phyloP scores from a whole-genome alignment of 2,797 vertebrate species.

The Picus viridis region DNA sequence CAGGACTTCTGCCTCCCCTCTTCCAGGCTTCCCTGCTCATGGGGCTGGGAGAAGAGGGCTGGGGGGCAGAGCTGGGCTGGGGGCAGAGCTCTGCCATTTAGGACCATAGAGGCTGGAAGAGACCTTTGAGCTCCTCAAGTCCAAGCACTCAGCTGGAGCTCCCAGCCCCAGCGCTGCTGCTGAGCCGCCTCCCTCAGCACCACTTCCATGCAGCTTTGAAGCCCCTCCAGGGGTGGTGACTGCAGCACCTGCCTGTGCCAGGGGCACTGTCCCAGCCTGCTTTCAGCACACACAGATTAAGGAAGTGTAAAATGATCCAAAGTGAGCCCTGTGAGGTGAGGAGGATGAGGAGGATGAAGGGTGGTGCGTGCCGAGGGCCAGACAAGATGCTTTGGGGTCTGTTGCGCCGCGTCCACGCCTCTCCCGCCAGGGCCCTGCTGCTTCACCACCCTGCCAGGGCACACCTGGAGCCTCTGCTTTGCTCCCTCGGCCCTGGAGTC shows the following conservation, averaged over 20 bases:
- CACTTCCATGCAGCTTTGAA: no score
- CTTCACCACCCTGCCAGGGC: not conserved
- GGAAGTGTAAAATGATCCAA: not conserved
- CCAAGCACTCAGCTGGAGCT: no score
- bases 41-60: not conserved
- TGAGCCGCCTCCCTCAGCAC: no score
- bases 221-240: no score
- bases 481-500: not conserved
- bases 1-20: not conserved
- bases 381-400: no score
- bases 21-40: not conserved
- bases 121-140: no score
- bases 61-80: not conserved
- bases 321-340: rapidly evolving
- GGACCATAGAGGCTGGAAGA: no score
- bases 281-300: not conserved
- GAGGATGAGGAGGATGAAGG: not conserved
- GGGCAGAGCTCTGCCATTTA: no score
- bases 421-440: no score
- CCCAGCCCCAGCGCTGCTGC: no score
- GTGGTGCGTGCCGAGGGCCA: not conserved
- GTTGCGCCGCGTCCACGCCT: rapidly evolving
- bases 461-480: not conserved
- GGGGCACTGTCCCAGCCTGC: no score
- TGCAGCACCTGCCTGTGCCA: no score